A percentile compares a stretch with the other conserved stretches of the same genome.
These are phyloP conservation scores for Pseudomyrmex concolor DNA, from an alignment of 1,140 invertebrate genomes.

Conservation along the genomic window DNA sequence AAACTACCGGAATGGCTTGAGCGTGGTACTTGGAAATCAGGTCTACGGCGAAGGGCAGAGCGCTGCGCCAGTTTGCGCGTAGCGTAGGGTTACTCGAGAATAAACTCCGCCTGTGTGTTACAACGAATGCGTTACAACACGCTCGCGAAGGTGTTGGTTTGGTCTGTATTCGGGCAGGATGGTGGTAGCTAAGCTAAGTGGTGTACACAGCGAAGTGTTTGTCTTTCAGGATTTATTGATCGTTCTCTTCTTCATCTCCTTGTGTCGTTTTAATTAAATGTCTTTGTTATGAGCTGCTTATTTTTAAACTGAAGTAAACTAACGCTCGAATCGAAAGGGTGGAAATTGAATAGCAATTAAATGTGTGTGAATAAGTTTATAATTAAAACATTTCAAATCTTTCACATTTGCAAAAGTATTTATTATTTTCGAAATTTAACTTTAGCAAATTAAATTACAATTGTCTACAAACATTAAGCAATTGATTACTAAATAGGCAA, in stretches of 20 bases:
- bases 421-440: too few relatives aligned
- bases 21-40: conserved; percentile 55
- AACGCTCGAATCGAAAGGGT: neutral
- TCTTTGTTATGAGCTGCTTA: conserved; percentile 40
- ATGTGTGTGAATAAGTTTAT: neutral
- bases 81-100: conserved; percentile 54
- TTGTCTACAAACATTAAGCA: too few relatives aligned
- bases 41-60: conserved; percentile 55
- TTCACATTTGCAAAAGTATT: neutral
- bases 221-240: conserved; percentile 55
- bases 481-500: too few relatives aligned
- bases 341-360: neutral
- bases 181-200: conserved; percentile 54
- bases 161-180: conserved; percentile 16
- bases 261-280: conserved; percentile 46
- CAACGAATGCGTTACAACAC: conserved; percentile 73
- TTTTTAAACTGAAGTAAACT: conserved; percentile 22
- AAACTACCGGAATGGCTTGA: conserved; percentile 74
- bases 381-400: neutral
- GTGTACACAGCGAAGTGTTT: conserved; percentile 54
- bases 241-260: neutral
- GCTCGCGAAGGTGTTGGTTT: conserved; percentile 41
- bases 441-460: too few relatives aligned
- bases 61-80: conserved; percentile 40
- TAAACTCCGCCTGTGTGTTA: conserved; percentile 66